phyloP scores from a whole-genome alignment of 2,797 vertebrate species.

The Acipenser oxyrinchus region DNA sequence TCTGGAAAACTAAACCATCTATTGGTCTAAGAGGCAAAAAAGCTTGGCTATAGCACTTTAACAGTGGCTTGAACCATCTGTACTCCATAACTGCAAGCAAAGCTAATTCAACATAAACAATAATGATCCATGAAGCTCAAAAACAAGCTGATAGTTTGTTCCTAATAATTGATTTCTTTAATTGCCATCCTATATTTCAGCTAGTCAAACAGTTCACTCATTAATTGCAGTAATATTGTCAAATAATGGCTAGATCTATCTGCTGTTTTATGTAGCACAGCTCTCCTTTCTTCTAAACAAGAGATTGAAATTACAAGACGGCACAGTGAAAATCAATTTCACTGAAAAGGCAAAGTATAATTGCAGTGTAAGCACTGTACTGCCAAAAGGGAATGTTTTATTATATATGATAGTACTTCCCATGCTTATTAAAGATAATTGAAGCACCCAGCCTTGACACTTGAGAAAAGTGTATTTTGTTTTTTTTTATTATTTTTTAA shows the following conservation, averaged over 20 bases:
- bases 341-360: neutral
- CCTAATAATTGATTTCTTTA: neutral
- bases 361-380: neutral
- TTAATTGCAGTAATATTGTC: neutral
- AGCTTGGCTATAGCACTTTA: no score
- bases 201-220: neutral
- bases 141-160: neutral
- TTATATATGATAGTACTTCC: neutral
- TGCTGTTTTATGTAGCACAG: neutral
- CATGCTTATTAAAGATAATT: neutral
- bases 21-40: no score
- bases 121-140: neutral
- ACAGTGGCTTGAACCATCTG: no score
- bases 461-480: no score
- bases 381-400: neutral
- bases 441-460: no score
- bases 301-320: neutral
- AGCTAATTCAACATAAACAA: no score
- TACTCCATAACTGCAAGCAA: no score
- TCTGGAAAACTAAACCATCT: no score
- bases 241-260: neutral
- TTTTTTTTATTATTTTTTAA: no score
- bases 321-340: neutral
- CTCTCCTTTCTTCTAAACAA: neutral
- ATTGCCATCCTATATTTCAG: neutral